Evolutionary conservation across 2,797 vertebrate species (phyloP).

Genomic region (Cynodonichthys magdalenae): DNA sequence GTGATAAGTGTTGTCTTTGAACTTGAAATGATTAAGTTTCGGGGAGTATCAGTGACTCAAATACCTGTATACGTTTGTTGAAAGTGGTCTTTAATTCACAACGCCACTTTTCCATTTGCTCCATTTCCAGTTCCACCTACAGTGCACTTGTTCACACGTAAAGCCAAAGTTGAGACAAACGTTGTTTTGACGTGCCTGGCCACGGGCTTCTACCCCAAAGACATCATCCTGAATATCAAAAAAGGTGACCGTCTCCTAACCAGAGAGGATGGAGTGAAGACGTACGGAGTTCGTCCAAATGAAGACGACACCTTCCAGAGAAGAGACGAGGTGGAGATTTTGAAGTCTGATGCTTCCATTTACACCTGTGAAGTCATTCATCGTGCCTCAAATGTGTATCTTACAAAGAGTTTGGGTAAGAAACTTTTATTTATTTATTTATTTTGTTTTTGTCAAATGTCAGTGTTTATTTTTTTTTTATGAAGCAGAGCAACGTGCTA

Average conservation of each 20-base stretch:
- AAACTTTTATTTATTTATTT: background rate
- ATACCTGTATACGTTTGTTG: background rate
- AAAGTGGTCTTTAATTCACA: background rate
- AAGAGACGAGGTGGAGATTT: conserved; percentile 50
- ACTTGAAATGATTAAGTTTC: too few relatives aligned
- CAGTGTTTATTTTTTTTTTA: rapidly evolving
- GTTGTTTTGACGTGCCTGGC: conserved; percentile 65
- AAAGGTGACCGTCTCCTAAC: background rate
- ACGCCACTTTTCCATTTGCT: background rate
- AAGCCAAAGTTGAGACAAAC: rapidly evolving
- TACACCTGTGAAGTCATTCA: conserved; percentile 64
- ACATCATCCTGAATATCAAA: conserved; percentile 39
- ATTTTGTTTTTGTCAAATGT: background rate
- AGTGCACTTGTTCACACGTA: background rate
- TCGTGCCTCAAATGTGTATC: rapidly evolving
- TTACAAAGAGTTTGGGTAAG: conserved; percentile 42
- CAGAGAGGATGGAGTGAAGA: rapidly evolving
- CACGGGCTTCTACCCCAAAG: conserved; percentile 64
- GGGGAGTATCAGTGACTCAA: too few relatives aligned
- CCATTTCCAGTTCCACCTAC: conserved; percentile 35
- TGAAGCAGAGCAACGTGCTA: background rate
- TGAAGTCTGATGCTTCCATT: rapidly evolving
- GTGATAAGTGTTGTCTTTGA: too few relatives aligned
- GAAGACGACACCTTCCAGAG: conserved; percentile 62
- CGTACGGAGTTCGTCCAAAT: conserved; percentile 52